Evolutionary conservation across 2,888 invertebrate species (phyloP).

Genomic region (Trileptium ribeirensis): DNA sequence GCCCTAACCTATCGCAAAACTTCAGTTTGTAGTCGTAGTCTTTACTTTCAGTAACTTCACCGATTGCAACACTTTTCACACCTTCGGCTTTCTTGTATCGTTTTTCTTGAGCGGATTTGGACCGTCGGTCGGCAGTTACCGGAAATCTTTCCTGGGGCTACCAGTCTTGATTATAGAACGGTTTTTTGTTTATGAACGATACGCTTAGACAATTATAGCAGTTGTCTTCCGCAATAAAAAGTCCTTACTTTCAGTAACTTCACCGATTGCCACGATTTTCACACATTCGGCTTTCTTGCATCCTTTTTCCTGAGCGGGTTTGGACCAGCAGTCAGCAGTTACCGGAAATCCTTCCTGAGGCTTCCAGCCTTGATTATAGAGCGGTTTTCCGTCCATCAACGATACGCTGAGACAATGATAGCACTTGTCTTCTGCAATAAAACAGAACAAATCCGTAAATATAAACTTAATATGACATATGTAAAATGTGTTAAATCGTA

Average conservation of each 20-base stretch:
- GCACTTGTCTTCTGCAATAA: not conserved
- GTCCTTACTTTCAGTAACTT: not conserved
- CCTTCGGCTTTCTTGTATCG: not conserved
- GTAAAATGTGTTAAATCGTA: too few species aligned
- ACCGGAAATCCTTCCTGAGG: not conserved
- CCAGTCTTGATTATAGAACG: not conserved
- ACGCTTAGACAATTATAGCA: not conserved
- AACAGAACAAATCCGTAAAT: too few species aligned
- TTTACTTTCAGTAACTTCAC: not conserved
- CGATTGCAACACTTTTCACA: not conserved
- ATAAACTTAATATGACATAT: too few species aligned
- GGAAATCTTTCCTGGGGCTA: not conserved
- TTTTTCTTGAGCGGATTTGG: not conserved
- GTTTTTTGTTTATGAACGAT: not conserved
- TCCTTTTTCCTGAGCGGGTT: not conserved
- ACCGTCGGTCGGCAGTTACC: not conserved
- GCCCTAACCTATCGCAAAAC: too few species aligned
- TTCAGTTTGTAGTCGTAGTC: too few species aligned
- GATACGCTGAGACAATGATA: not conserved
- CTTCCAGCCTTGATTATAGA: not conserved
- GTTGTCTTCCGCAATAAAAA: not conserved
- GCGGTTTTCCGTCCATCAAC: not conserved
- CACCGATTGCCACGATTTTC: not conserved
- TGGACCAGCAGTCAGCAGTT: not conserved
- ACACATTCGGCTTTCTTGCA: not conserved